phyloP scores from a whole-genome alignment of 1,140 invertebrate species.

The Neotoxoptera formosana region DNA sequence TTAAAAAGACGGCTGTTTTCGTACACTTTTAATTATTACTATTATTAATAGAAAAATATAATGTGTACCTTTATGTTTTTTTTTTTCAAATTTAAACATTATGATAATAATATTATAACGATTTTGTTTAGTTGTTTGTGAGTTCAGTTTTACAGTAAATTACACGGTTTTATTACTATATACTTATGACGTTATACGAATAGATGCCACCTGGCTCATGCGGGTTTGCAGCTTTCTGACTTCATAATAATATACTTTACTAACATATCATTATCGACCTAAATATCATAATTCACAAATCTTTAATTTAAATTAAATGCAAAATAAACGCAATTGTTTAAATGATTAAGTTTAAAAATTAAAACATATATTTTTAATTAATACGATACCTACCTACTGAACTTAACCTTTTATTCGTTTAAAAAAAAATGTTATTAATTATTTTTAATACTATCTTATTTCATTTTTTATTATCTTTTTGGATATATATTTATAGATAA shows the following conservation, averaged over 20 bases:
- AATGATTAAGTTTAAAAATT: neutral
- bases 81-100: neutral
- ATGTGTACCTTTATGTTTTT: neutral
- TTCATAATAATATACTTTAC: neutral
- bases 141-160: neutral
- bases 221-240: conserved; percentile 33
- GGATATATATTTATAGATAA: neutral
- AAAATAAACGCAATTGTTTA: neutral
- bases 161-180: neutral
- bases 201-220: conserved; percentile 20
- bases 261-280: neutral
- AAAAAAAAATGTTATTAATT: neutral
- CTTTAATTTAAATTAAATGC: neutral
- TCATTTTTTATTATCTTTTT: too few species aligned
- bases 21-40: neutral
- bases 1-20: neutral
- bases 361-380: neutral
- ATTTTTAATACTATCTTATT: too few species aligned
- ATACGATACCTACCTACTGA: neutral
- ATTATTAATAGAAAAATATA: neutral
- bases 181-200: conserved; percentile 8
- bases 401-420: neutral
- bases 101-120: neutral
- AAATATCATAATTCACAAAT: neutral
- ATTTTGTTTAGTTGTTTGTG: conserved; percentile 12